Evolutionary conservation across 2,888 invertebrate species (phyloP).

Genomic region (Drosophila buzzatii): DNA sequence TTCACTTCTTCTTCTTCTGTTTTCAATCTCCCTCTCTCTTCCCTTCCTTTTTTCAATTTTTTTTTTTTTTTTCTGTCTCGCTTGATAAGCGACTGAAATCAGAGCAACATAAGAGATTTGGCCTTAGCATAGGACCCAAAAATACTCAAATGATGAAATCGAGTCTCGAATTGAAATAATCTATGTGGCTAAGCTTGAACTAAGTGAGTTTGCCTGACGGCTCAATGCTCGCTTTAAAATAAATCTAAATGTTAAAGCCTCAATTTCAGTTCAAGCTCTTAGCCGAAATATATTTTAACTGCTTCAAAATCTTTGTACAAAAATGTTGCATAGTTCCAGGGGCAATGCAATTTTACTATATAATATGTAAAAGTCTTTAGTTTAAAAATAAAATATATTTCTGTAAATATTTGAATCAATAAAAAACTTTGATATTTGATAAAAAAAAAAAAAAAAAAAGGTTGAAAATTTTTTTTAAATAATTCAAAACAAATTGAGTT

Average conservation of each 20-base stretch:
- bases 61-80: not conserved
- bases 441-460: too few relatives aligned
- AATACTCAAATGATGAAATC: conserved; percentile 44
- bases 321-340: conserved; percentile 52
- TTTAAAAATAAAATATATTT: too few relatives aligned
- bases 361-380: too few relatives aligned
- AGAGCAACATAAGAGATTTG: conserved; percentile 15
- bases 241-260: not conserved
- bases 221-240: not conserved
- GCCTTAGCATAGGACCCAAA: conserved; percentile 20
- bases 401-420: too few relatives aligned
- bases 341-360: not conserved
- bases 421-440: too few relatives aligned
- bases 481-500: too few relatives aligned
- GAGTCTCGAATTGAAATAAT: not conserved
- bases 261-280: not conserved
- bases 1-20: not conserved
- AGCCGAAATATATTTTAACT: not conserved
- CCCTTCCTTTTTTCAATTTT: not conserved
- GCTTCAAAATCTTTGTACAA: not conserved
- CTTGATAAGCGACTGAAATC: conserved; percentile 52
- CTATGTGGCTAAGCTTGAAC: not conserved
- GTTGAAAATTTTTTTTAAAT: too few relatives aligned
- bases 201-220: not conserved
- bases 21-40: not conserved